phyloP scores from a whole-genome alignment of 1,140 invertebrate species.

The Ylistrum balloti region DNA sequence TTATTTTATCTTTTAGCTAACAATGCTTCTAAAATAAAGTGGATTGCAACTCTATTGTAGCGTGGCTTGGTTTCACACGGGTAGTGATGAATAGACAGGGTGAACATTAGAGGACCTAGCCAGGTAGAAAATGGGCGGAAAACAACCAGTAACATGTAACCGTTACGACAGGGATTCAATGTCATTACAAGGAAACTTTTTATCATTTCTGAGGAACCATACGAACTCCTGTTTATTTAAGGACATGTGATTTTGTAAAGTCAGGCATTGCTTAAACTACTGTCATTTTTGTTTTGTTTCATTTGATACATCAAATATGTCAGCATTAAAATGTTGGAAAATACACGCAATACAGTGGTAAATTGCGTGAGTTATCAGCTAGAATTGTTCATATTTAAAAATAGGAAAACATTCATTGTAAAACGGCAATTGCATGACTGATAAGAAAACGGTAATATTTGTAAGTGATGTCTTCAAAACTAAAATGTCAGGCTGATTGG shows the following conservation, averaged over 20 bases:
- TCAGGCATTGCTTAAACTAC: too few relatives aligned
- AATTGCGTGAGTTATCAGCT: too few relatives aligned
- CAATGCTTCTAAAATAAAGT: background rate
- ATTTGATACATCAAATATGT: too few relatives aligned
- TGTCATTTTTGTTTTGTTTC: too few relatives aligned
- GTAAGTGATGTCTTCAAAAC: background rate
- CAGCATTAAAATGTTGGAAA: too few relatives aligned
- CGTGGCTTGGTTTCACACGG: background rate
- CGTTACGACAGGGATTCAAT: background rate
- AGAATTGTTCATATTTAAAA: too few relatives aligned
- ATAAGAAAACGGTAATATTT: background rate
- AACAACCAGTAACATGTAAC: background rate
- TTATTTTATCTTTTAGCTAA: background rate
- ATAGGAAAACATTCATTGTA: background rate
- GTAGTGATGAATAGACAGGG: background rate
- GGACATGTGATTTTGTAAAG: background rate
- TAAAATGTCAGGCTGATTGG: background rate
- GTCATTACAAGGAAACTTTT: background rate
- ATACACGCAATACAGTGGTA: too few relatives aligned
- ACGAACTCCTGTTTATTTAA: background rate
- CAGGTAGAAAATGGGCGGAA: conserved; percentile 31
- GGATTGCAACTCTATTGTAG: too few relatives aligned
- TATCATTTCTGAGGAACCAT: background rate
- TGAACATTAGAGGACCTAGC: background rate
- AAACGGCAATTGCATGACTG: background rate